phyloP scores from a whole-genome alignment of 2,888 invertebrate species.

The Oxycera nigricornis region DNA sequence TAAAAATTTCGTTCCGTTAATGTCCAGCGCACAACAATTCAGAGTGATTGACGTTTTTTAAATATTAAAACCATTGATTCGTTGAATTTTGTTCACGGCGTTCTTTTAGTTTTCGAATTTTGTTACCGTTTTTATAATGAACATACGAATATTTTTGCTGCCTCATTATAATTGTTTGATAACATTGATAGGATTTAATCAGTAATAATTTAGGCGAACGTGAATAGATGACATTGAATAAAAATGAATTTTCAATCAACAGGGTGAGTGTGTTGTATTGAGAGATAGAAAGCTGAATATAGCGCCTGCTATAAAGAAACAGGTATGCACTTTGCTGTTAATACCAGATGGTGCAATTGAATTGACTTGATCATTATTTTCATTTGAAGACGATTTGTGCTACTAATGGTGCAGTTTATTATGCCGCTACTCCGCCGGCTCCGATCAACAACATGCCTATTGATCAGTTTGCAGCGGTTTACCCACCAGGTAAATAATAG shows the following conservation, averaged over 20 bases:
- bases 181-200: constrained; percentile 21
- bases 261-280: constrained; percentile 78
- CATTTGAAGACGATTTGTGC: constrained; percentile 59
- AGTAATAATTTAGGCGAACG: not conserved
- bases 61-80: constrained; percentile 22
- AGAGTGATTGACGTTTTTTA: constrained; percentile 44
- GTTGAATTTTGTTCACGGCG: constrained; percentile 43
- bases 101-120: constrained; percentile 42
- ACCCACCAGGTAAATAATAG: constrained; percentile 59
- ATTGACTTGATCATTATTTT: not conserved
- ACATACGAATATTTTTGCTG: constrained; percentile 38
- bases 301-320: constrained; percentile 86
- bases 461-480: constrained; percentile 63
- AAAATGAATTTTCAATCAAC: constrained; percentile 45
- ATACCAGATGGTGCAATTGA: not conserved
- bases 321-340: constrained; percentile 62
- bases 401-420: constrained; percentile 63
- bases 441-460: constrained; percentile 63
- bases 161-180: constrained; percentile 38
- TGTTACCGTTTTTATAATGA: constrained; percentile 34
- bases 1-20: constrained; percentile 40
- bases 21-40: constrained; percentile 44
- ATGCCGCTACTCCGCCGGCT: constrained; percentile 62
- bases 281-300: constrained; percentile 84
- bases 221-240: not conserved